These are phyloP conservation scores for Xanthorhoe spadicearia DNA, from an alignment of 2,888 invertebrate genomes.

Conservation along the genomic window DNA sequence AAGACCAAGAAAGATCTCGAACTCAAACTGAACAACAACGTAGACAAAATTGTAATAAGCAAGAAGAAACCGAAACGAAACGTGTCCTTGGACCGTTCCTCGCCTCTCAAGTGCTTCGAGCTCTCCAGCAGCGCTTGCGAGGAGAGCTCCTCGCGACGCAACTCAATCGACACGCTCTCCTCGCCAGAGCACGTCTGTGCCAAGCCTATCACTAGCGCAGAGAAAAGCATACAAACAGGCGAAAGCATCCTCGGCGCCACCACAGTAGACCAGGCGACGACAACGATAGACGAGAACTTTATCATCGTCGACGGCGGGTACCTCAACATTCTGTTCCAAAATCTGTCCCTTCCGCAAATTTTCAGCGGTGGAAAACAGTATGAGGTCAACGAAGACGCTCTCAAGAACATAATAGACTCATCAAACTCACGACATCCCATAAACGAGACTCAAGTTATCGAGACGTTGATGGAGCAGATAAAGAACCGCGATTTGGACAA, in stretches of 20 bases:
- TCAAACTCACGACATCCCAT: constrained; percentile 56
- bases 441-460: constrained; percentile 57
- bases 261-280: constrained; percentile 49
- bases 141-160: constrained; percentile 59
- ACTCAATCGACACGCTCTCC: constrained; percentile 39
- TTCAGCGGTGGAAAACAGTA: constrained; percentile 75
- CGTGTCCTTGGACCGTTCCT: constrained; percentile 57
- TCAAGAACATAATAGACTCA: constrained; percentile 69
- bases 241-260: constrained; percentile 51
- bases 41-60: constrained; percentile 67
- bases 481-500: constrained; percentile 62
- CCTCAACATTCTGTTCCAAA: constrained; percentile 75
- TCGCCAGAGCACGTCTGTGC: constrained; percentile 37
- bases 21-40: constrained; percentile 68
- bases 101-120: constrained; percentile 78
- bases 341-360: constrained; percentile 70
- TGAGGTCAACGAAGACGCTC: constrained; percentile 76
- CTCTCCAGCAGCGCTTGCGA: constrained; percentile 77
- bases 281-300: constrained; percentile 65
- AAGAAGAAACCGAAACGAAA: constrained; percentile 73
- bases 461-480: constrained; percentile 67
- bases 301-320: constrained; percentile 76
- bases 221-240: constrained; percentile 73
- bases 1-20: constrained; percentile 78
- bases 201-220: constrained; percentile 53